phyloP scores from a whole-genome alignment of 2,888 invertebrate genomes.

The Hyles lineata region DNA sequence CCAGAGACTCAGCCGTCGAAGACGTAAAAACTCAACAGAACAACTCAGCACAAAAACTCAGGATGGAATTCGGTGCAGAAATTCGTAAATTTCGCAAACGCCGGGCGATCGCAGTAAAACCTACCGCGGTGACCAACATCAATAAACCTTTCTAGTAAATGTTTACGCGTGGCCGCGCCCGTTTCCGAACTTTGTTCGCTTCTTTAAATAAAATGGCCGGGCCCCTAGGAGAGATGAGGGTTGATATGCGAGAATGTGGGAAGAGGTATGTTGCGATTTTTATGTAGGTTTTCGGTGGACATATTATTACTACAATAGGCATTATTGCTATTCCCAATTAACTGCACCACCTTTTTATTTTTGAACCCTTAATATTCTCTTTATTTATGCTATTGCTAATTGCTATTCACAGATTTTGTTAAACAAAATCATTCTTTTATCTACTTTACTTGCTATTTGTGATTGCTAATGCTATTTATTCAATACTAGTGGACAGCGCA shows the following conservation, averaged over 20 bases:
- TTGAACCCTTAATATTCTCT: too few relatives aligned
- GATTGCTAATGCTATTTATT: too few relatives aligned
- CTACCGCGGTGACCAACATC: conserved; percentile 75
- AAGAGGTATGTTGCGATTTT: conserved; percentile 50
- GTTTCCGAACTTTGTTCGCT: conserved; percentile 64
- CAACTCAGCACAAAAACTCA: too few relatives aligned
- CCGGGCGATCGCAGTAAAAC: conserved; percentile 57
- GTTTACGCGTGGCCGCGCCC: conserved; percentile 72
- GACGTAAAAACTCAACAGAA: background rate
- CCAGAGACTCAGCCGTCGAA: background rate
- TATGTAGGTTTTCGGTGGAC: too few relatives aligned
- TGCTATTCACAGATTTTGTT: too few relatives aligned
- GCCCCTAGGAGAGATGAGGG: conserved; percentile 60
- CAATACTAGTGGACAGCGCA: too few relatives aligned
- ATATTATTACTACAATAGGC: background rate
- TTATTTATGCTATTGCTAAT: too few relatives aligned
- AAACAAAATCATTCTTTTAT: too few relatives aligned
- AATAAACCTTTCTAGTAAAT: conserved; percentile 80
- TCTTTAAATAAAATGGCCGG: conserved; percentile 72
- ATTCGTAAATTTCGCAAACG: conserved; percentile 51
- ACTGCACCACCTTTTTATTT: too few relatives aligned
- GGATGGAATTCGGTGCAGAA: conserved; percentile 28
- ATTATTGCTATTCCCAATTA: background rate
- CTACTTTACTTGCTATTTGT: too few relatives aligned
- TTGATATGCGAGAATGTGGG: conserved; percentile 43